Percentiles rank a stretch among this genome's conserved stretches.
These are phyloP conservation scores for Reticulitermes speratus DNA, from an alignment of 1,140 invertebrate species.

Conservation along the genomic window DNA sequence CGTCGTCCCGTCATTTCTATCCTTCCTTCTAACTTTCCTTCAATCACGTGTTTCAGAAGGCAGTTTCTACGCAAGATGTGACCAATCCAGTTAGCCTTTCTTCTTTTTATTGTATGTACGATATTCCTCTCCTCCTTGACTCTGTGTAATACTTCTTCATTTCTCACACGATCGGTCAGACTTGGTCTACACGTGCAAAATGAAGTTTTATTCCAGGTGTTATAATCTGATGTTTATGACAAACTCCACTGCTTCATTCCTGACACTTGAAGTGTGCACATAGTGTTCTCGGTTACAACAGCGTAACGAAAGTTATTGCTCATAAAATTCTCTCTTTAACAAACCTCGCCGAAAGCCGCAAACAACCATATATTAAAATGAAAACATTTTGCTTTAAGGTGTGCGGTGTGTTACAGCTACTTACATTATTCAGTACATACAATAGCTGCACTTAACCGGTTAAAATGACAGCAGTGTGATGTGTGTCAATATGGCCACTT, in stretches of 20 bases:
- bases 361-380: not conserved
- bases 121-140: too few species aligned
- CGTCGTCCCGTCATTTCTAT: too few species aligned
- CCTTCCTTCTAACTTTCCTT: too few species aligned
- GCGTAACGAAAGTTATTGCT: not conserved
- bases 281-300: not conserved
- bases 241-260: not conserved
- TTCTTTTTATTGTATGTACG: too few species aligned
- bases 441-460: not conserved
- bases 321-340: constrained; percentile 9
- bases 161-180: too few species aligned
- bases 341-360: not conserved
- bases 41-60: too few species aligned
- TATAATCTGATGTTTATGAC: not conserved
- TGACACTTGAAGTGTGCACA: not conserved
- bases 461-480: not conserved
- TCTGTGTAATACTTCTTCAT: too few species aligned
- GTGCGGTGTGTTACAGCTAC: not conserved
- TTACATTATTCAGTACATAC: not conserved
- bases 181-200: too few species aligned
- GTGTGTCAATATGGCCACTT: not conserved
- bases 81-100: too few species aligned
- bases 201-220: too few species aligned
- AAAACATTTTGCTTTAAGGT: not conserved
- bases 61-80: too few species aligned